A percentile compares a stretch with the other conserved stretches of the same genome.
These are phyloP conservation scores for Danio kyathit DNA, from an alignment of 2,797 vertebrate genomes.

Conservation along the genomic window DNA sequence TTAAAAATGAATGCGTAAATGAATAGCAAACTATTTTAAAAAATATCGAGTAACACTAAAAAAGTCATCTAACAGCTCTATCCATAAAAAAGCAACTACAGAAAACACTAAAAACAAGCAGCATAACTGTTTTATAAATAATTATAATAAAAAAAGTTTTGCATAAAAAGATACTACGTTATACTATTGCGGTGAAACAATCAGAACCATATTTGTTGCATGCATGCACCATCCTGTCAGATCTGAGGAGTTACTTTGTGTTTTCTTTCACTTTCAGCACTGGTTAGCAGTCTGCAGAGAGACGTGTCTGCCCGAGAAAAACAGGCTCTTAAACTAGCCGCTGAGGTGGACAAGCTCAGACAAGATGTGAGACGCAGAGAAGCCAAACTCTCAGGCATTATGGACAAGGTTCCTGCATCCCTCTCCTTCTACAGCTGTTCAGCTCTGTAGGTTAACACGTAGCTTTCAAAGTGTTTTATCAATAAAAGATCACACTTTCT, in stretches of 20 bases:
- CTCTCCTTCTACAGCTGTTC: neutral
- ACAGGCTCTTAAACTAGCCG: slow-evolving; percentile 71
- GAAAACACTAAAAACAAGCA: too few relatives aligned
- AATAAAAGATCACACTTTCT: neutral
- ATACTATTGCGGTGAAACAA: neutral
- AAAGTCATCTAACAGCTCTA: too few relatives aligned
- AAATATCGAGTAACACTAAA: too few relatives aligned
- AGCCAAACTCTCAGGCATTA: slow-evolving; percentile 71
- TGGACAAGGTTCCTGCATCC: slow-evolving; percentile 70
- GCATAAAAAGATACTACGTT: too few relatives aligned
- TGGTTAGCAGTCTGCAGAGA: slow-evolving; percentile 75
- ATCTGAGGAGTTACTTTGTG: neutral
- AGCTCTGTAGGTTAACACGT: too few relatives aligned
- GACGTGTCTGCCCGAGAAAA: slow-evolving; percentile 74
- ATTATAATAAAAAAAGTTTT: too few relatives aligned
- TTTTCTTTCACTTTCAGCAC: slow-evolving; percentile 62
- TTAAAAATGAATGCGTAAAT: too few relatives aligned
- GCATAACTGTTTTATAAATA: too few relatives aligned
- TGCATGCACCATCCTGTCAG: neutral
- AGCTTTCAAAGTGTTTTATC: neutral
- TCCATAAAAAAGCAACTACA: too few relatives aligned
- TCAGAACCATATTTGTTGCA: neutral
- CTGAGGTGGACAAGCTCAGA: slow-evolving; percentile 71
- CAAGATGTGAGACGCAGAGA: slow-evolving; percentile 76
- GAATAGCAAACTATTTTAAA: too few relatives aligned